Percentiles rank a stretch among this genome's conserved stretches.
phyloP scores from a whole-genome alignment of 2,113 vertebrate genomes.

The Hydrolagus affinis region DNA sequence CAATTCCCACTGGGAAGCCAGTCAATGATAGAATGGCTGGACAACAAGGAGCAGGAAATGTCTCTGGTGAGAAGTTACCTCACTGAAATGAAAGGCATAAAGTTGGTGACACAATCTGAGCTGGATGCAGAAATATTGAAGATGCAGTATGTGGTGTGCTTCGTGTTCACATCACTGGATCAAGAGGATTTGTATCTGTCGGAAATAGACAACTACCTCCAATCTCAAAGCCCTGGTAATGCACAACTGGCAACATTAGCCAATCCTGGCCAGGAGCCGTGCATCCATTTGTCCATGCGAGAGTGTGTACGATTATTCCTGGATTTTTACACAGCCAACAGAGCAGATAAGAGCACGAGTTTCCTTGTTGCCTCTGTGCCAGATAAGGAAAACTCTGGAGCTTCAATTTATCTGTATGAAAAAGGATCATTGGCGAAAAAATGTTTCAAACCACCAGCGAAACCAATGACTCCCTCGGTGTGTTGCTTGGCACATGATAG shows the following conservation, averaged over 20 bases:
- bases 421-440: background rate
- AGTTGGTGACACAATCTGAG: slow-evolving; percentile 1
- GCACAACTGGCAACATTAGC: background rate
- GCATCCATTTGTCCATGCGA: background rate
- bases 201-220: slow-evolving; percentile 31
- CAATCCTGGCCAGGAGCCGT: too few species aligned
- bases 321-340: background rate
- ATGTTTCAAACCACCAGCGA: slow-evolving; percentile 35
- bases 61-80: slow-evolving; percentile 14
- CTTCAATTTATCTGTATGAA: slow-evolving; percentile 12
- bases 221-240: background rate
- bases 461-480: background rate
- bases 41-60: slow-evolving; percentile 25
- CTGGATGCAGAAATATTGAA: slow-evolving; percentile 17
- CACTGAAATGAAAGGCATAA: background rate
- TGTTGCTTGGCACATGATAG: slow-evolving; percentile 1
- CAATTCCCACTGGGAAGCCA: slow-evolving; percentile 36
- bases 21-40: slow-evolving; percentile 35
- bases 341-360: background rate
- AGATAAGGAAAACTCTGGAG: background rate
- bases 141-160: slow-evolving; percentile 32
- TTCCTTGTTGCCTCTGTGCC: background rate
- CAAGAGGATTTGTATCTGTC: slow-evolving; percentile 33
- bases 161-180: slow-evolving; percentile 35
- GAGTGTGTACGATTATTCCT: background rate